phyloP scores from a whole-genome alignment of 37 sponge, comb jelly and placozoan genomes.

The Bolinopsis microptera region DNA sequence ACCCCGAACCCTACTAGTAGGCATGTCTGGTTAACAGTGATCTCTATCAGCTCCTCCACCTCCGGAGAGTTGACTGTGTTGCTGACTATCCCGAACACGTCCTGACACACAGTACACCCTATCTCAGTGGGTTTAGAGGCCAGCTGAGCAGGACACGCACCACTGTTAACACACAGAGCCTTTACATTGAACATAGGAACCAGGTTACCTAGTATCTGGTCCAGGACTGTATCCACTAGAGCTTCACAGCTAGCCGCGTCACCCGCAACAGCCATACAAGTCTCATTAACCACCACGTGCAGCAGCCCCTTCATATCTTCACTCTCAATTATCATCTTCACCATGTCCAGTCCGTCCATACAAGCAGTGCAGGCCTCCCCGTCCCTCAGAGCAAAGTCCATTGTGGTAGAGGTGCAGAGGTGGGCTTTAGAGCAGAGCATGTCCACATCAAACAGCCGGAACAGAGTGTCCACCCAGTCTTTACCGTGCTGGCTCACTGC shows the following conservation, averaged over 20 bases:
- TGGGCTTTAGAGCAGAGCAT: not conserved
- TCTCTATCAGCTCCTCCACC: not conserved
- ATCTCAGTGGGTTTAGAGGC: not conserved
- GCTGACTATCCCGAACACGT: not conserved
- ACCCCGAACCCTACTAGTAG: not conserved
- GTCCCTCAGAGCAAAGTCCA: not conserved
- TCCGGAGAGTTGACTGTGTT: not conserved
- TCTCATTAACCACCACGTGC: slow-evolving; percentile 26
- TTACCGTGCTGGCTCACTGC: not conserved
- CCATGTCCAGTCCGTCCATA: slow-evolving; percentile 36
- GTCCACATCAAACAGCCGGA: slow-evolving; percentile 23
- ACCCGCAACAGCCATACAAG: not conserved
- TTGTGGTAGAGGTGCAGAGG: not conserved
- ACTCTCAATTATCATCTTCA: slow-evolving; percentile 16
- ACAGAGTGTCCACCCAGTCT: not conserved
- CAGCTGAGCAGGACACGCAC: not conserved
- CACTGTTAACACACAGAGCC: not conserved
- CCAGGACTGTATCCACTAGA: not conserved
- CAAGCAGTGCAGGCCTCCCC: not conserved
- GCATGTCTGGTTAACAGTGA: slow-evolving; percentile 42
- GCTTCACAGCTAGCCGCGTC: not conserved
- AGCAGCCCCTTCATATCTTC: slow-evolving; percentile 25
- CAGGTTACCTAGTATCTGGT: slow-evolving; percentile 56
- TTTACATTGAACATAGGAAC: slow-evolving; percentile 33
- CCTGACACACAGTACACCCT: not conserved